phyloP scores from a whole-genome alignment of 2,113 vertebrate species.

The Bubo blakistoni region DNA sequence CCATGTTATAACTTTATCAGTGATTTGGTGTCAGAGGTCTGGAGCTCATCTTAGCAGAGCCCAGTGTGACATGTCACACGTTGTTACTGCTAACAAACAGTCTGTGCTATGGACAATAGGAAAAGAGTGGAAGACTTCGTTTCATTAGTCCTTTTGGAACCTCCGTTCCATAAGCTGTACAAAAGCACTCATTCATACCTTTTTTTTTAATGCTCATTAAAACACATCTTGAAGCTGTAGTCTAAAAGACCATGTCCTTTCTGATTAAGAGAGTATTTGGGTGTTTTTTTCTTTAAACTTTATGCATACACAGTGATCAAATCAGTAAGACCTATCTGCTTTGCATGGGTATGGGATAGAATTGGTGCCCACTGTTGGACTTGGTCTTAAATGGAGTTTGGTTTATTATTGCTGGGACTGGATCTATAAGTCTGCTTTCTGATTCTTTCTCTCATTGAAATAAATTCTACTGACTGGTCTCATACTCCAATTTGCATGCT shows the following conservation, averaged over 20 bases:
- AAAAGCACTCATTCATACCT: background rate
- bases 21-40: background rate
- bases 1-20: constrained; percentile 12
- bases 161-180: background rate
- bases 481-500: background rate
- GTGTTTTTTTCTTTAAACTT: background rate
- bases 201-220: background rate
- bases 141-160: background rate
- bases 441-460: background rate
- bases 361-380: background rate
- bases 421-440: background rate
- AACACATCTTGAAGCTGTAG: background rate
- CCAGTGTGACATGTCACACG: background rate
- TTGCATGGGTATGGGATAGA: background rate
- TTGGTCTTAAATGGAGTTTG: background rate
- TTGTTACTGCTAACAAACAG: background rate
- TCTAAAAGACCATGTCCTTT: background rate
- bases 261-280: background rate
- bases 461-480: background rate
- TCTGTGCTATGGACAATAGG: background rate
- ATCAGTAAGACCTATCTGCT: background rate
- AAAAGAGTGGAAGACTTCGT: background rate
- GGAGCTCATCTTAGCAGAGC: background rate
- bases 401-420: background rate
- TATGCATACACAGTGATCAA: accelerated